Percentiles rank a stretch among this genome's conserved stretches.
phyloP scores from a whole-genome alignment of 2,113 vertebrate genomes.

The Rattus rattus region DNA sequence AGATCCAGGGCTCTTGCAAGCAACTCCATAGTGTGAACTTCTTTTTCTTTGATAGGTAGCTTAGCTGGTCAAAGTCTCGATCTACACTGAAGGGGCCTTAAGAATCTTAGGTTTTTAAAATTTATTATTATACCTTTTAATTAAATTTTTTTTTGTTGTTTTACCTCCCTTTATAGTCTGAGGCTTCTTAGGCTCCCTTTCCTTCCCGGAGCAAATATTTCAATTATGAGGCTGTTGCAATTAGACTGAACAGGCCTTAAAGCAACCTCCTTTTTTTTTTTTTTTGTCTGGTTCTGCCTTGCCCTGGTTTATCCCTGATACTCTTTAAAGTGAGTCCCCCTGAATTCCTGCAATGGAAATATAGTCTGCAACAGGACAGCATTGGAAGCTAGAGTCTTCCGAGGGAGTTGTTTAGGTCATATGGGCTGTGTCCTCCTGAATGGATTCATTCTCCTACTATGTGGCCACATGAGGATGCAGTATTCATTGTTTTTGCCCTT shows the following conservation, averaged over 20 bases:
- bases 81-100: background rate
- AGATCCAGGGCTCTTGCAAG: background rate
- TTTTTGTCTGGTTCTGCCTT: background rate
- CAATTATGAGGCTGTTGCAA: background rate
- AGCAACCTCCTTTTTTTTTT: background rate
- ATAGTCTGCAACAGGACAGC: background rate
- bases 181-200: background rate
- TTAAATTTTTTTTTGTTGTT: too few species aligned
- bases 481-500: background rate
- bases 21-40: background rate
- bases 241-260: background rate
- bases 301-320: background rate
- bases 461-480: background rate
- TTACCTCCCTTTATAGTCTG: background rate
- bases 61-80: background rate
- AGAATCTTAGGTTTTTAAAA: background rate
- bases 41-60: background rate
- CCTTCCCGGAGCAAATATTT: background rate
- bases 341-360: background rate
- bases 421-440: background rate
- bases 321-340: background rate
- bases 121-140: background rate
- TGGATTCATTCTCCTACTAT: background rate
- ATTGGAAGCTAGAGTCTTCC: background rate
- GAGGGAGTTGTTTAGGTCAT: background rate